phyloP scores from a whole-genome alignment of 2,113 vertebrate species.

The Gobiocypris rarus region DNA sequence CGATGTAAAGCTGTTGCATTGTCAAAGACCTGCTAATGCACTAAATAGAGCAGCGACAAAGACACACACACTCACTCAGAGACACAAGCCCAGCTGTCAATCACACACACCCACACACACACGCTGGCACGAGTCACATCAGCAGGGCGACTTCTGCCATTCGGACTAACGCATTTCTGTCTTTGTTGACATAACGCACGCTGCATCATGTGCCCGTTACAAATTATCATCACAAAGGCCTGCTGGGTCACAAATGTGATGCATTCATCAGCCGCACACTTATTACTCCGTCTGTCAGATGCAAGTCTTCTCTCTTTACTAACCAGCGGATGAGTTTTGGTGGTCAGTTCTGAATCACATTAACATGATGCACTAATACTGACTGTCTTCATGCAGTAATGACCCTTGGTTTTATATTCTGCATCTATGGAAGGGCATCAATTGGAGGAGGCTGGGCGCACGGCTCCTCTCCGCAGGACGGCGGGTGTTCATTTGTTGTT shows the following conservation, averaged over 20 bases:
- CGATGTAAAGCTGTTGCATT: slow-evolving; percentile 62
- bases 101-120: slow-evolving; percentile 47
- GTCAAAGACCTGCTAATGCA: slow-evolving; percentile 58
- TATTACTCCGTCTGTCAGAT: background rate
- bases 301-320: background rate
- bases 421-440: background rate
- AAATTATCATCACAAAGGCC: slow-evolving; percentile 57
- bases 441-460: too few species aligned
- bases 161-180: slow-evolving; percentile 38
- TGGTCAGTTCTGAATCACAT: background rate
- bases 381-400: background rate
- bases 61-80: slow-evolving; percentile 44
- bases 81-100: slow-evolving; percentile 60
- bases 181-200: slow-evolving; percentile 54
- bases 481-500: slow-evolving; percentile 81
- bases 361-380: background rate
- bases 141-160: slow-evolving; percentile 46
- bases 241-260: slow-evolving; percentile 34
- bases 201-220: slow-evolving; percentile 47
- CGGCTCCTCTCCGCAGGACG: slow-evolving; percentile 31
- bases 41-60: slow-evolving; percentile 56
- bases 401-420: background rate
- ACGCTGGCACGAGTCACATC: slow-evolving; percentile 54
- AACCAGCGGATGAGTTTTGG: background rate
- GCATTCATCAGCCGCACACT: slow-evolving; percentile 32